Evolutionary conservation across 2,797 vertebrate species (phyloP).

Genomic region (Acomys russatus): DNA sequence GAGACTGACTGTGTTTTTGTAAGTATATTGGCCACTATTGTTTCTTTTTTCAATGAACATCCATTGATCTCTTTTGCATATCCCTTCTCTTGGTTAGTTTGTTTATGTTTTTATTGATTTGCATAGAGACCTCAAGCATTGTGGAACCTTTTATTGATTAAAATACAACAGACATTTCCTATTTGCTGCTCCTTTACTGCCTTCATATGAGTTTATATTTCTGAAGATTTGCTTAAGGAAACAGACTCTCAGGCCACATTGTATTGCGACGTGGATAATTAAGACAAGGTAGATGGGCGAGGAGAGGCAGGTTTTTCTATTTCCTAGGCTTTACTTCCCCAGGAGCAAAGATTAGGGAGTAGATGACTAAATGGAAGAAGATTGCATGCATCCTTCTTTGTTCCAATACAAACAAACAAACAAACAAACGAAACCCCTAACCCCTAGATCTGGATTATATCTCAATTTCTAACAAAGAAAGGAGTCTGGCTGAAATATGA

Average conservation of each 20-base stretch:
- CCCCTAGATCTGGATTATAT: conserved; percentile 7
- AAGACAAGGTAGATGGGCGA: neutral
- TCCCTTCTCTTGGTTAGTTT: neutral
- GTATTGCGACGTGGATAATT: neutral
- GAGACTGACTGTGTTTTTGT: neutral
- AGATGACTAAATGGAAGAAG: neutral
- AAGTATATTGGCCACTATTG: neutral
- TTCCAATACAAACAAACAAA: neutral
- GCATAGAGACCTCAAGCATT: neutral
- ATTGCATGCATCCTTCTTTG: neutral
- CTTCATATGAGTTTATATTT: conserved; percentile 46
- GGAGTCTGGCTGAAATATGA: neutral
- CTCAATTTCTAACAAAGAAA: neutral
- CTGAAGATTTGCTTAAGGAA: conserved; percentile 20
- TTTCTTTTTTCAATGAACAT: neutral
- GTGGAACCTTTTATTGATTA: conserved; percentile 42
- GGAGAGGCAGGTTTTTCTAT: neutral
- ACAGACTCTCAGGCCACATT: neutral
- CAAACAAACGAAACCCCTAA: too few species aligned
- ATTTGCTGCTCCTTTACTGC: neutral
- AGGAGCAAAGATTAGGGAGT: neutral
- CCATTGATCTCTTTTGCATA: neutral
- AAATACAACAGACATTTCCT: conserved; percentile 11
- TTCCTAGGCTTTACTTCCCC: neutral
- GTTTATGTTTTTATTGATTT: neutral